Base-by-base conservation (phyloP, 1,140 invertebrate genomes). In the Triops cancriformis region DNA sequence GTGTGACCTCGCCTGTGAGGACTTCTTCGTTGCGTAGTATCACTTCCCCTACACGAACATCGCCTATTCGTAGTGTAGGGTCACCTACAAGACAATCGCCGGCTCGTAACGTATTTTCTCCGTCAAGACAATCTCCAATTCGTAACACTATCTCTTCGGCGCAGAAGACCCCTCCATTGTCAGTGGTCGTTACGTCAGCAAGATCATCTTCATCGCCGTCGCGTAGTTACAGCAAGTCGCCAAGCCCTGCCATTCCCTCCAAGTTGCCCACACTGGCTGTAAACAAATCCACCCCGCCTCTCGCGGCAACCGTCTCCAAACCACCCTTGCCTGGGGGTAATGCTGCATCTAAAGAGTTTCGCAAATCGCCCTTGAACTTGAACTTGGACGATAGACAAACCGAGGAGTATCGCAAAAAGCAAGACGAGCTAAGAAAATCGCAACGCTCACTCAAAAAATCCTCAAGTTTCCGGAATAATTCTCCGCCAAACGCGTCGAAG, bases 301-400 rank as follows among this genome's bases (percentile, higher is more conserved):
- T 14, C 18, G 43, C n/a, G n/a, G 6, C 64, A 9, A 78, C 72
- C 23, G 18, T 78, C n/a, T 43, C 64, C 42, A 78, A 78, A 26
- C 77, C 77, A 4, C 77, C 77, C 11, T n/a, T 78, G 41, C 75
- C 75, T 23, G 37, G 28, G 27, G 28, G 72, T 14, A 73, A 26
- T 1, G 73, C 45, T 18, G 85, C 87, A 7, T 92, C 92, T 82
- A 92, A 92, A 84, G 91, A 92, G 82, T 92, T 92, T 81, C 86
- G 91, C 12, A 92, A 93, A 83, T 92, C 91, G 0, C 88, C 89
- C 0, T 83, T 92, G 10, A 93, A 92, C 82, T 91, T 91, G 87
- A 81, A 81, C 23, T 73, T 80, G 10, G 77, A 82, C 51, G 80
- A 80, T 26, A 81, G 81, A 28, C 73, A 75, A 31, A 43, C 43